A percentile compares a stretch with the other conserved stretches of the same genome.
Evolutionary conservation across 1,140 invertebrate genomes (phyloP).

Genomic region (Drosophila arizonae): DNA sequence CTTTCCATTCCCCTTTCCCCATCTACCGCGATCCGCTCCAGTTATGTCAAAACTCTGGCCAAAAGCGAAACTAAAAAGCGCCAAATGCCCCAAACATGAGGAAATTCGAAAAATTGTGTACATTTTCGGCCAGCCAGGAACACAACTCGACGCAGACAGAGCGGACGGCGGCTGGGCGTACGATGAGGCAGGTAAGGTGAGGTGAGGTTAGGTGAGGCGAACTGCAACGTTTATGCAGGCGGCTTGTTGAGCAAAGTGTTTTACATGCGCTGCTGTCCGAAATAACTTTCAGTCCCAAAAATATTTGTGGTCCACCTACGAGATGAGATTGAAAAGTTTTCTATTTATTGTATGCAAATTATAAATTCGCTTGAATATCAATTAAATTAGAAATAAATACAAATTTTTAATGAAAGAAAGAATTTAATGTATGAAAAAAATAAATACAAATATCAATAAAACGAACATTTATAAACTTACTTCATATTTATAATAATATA

Average conservation of each 20-base stretch:
- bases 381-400: too few species aligned
- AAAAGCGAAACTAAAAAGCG: constrained; percentile 42
- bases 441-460: too few species aligned
- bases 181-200: too few species aligned
- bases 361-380: too few species aligned
- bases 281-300: constrained; percentile 32
- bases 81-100: constrained; percentile 50
- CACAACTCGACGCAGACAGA: constrained; percentile 2
- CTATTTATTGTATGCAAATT: too few species aligned
- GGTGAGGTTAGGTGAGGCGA: not conserved
- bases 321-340: constrained; percentile 28
- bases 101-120: constrained; percentile 58
- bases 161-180: not conserved
- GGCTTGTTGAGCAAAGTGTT: constrained; percentile 73
- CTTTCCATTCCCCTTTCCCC: not conserved
- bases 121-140: constrained; percentile 36
- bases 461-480: too few species aligned
- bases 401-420: too few species aligned
- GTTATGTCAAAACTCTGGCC: constrained; percentile 69
- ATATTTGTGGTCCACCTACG: constrained; percentile 35
- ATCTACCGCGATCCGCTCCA: constrained; percentile 56
- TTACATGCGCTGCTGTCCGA: constrained; percentile 43
- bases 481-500: too few species aligned
- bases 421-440: too few species aligned
- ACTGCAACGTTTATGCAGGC: not conserved